Evolutionary conservation across 2,797 vertebrate species (phyloP).

Genomic region (Acrossocheilus wenchowensis): DNA sequence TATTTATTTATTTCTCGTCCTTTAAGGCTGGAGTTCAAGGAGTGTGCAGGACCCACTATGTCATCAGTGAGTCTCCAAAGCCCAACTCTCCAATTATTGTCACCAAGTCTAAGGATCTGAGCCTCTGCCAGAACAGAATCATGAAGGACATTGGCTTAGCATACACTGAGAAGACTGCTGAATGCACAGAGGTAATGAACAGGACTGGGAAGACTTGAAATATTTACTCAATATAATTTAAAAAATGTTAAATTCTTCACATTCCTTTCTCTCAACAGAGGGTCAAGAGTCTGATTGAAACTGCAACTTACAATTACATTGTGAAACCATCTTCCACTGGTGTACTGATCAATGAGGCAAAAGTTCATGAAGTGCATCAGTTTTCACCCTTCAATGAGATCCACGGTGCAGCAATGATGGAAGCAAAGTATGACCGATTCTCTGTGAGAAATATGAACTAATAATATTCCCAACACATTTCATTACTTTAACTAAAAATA

Average conservation of each 20-base stretch:
- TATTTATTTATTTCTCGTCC: neutral
- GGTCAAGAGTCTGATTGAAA: constrained; percentile 75
- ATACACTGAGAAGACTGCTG: constrained; percentile 70
- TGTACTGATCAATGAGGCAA: constrained; percentile 76
- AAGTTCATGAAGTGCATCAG: constrained; percentile 80
- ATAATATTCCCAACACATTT: neutral
- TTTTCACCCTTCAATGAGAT: constrained; percentile 82
- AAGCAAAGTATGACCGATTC: constrained; percentile 79
- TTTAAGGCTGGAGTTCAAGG: constrained; percentile 76
- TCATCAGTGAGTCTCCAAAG: constrained; percentile 69
- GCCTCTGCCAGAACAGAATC: constrained; percentile 77
- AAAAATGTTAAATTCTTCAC: no score
- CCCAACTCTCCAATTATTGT: constrained; percentile 66
- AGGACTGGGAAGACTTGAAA: neutral
- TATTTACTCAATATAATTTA: neutral
- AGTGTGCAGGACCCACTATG: constrained; percentile 76
- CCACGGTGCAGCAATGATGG: constrained; percentile 80
- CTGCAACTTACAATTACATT: constrained; percentile 78
- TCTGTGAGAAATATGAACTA: neutral
- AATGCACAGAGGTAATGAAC: constrained; percentile 76
- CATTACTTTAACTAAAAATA: neutral
- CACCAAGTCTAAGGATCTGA: constrained; percentile 80
- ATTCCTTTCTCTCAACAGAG: constrained; percentile 67
- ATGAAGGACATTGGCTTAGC: constrained; percentile 78
- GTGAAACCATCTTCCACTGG: constrained; percentile 76